These are phyloP conservation scores for Acronicta alni DNA, from an alignment of 2,888 invertebrate species.

Conservation along the genomic window DNA sequence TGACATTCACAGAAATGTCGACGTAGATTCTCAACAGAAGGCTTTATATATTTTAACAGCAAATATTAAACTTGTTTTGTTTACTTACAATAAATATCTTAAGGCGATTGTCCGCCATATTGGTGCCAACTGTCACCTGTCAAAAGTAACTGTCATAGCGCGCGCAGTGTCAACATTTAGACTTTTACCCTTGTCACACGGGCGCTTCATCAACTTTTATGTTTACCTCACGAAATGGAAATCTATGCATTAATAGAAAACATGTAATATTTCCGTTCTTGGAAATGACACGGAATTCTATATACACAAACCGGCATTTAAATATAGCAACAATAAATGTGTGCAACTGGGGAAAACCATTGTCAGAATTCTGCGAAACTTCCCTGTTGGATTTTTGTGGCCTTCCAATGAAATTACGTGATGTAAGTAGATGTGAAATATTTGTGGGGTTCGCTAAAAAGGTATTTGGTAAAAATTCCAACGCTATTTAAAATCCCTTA, in stretches of 20 bases:
- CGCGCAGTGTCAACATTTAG: slow-evolving; percentile 56
- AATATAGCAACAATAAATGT: not conserved
- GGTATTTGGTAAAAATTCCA: not conserved
- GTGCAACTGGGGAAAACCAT: not conserved
- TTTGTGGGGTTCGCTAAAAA: not conserved
- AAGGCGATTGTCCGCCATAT: slow-evolving; percentile 45
- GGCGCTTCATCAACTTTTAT: slow-evolving; percentile 44
- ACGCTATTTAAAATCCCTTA: slow-evolving; percentile 4
- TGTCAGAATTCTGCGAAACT: not conserved
- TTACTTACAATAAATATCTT: slow-evolving; percentile 6
- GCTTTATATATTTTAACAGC: not conserved
- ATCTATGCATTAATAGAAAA: slow-evolving; percentile 30
- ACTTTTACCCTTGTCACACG: slow-evolving; percentile 64
- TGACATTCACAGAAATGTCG: slow-evolving; percentile 2
- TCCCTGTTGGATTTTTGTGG: not conserved
- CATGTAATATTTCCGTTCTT: slow-evolving; percentile 10
- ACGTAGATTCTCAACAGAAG: not conserved
- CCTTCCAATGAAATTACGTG: not conserved
- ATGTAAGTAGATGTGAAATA: not conserved
- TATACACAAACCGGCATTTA: not conserved
- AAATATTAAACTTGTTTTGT: slow-evolving; percentile 3
- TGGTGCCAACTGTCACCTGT: slow-evolving; percentile 62
- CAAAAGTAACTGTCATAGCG: slow-evolving; percentile 58
- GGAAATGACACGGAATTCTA: slow-evolving; percentile 1
- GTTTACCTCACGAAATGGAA: slow-evolving; percentile 57